These are phyloP conservation scores for Leptinotarsa tumamoca DNA, from an alignment of 2,888 invertebrate genomes.

Conservation along the genomic window DNA sequence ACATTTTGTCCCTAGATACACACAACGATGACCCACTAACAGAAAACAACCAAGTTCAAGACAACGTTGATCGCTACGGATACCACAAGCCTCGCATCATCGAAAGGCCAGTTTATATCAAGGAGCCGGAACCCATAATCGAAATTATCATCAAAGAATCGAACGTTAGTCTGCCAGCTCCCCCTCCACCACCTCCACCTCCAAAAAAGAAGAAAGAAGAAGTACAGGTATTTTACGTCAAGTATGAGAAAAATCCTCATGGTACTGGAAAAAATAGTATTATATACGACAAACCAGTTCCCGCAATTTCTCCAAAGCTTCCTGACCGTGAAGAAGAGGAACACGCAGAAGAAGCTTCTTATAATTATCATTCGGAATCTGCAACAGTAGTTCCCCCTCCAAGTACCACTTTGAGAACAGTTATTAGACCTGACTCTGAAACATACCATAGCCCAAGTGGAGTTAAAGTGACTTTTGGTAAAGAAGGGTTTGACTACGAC, in stretches of 20 bases:
- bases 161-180: constrained; percentile 81
- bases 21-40: constrained; percentile 65
- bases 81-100: constrained; percentile 59
- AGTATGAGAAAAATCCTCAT: constrained; percentile 86
- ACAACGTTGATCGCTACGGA: constrained; percentile 67
- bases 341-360: constrained; percentile 66
- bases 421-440: constrained; percentile 89
- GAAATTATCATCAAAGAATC: constrained; percentile 93
- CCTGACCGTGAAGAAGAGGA: constrained; percentile 71
- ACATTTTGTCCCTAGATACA: constrained; percentile 61
- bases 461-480: constrained; percentile 85
- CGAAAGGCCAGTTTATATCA: constrained; percentile 68
- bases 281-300: constrained; percentile 83
- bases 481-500: constrained; percentile 70
- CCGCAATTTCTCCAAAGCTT: constrained; percentile 79
- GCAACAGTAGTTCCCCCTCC: constrained; percentile 70
- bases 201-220: constrained; percentile 80
- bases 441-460: constrained; percentile 84
- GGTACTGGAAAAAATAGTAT: constrained; percentile 78
- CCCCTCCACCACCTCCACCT: constrained; percentile 69
- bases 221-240: constrained; percentile 91
- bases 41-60: constrained; percentile 67
- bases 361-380: constrained; percentile 49
- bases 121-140: constrained; percentile 89
- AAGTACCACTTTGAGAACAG: constrained; percentile 84